Conservation (phyloP, 1,140 invertebrate genomes). For the Drosophila bocqueti region DNA sequence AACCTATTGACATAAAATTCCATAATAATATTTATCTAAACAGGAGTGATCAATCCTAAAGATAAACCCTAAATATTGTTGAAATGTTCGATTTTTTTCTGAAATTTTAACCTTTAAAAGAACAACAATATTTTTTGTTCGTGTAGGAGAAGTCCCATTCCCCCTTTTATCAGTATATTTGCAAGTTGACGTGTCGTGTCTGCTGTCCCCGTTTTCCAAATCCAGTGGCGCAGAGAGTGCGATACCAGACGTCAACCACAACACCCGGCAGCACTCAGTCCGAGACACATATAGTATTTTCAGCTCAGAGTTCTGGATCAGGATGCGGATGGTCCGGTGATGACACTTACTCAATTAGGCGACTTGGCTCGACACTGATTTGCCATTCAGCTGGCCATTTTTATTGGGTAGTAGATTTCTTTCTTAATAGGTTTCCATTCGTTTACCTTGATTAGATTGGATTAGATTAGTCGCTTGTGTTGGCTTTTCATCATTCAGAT, state of each 20-base stretch:
- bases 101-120: too few relatives aligned
- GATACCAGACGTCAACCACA: conserved; percentile 48
- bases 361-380: conserved; percentile 68
- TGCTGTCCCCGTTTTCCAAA: conserved; percentile 62
- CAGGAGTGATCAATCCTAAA: too few relatives aligned
- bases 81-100: too few relatives aligned
- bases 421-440: conserved; percentile 45
- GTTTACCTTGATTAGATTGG: conserved; percentile 61
- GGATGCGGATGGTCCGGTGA: conserved; percentile 52
- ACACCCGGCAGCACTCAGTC: conserved; percentile 33
- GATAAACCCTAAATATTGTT: too few relatives aligned
- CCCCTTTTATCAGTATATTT: conserved; percentile 61
- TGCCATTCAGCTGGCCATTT: conserved; percentile 59
- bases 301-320: conserved; percentile 29
- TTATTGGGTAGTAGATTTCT: conserved; percentile 22
- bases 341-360: conserved; percentile 80
- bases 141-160: conserved; percentile 8
- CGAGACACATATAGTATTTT: conserved; percentile 20
- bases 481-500: conserved; percentile 16
- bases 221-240: conserved; percentile 39
- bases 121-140: neutral
- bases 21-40: too few relatives aligned
- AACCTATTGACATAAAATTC: too few relatives aligned
- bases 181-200: conserved; percentile 72
- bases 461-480: conserved; percentile 19